These are phyloP conservation scores for Pyrochroa serraticornis DNA, from an alignment of 2,888 invertebrate species.

Conservation along the genomic window DNA sequence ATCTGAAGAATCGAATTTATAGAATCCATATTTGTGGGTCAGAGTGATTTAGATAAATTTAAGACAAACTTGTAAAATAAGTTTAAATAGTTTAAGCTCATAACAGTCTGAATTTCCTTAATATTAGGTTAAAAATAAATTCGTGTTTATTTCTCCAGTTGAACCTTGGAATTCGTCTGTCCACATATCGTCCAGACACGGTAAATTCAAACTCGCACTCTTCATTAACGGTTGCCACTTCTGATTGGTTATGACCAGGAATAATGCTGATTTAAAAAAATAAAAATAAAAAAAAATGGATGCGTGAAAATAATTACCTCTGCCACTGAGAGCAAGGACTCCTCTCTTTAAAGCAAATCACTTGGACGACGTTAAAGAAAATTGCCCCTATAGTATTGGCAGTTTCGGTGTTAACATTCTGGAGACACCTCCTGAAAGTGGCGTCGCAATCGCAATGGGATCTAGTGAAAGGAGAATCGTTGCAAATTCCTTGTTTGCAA, in stretches of 20 bases:
- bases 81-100: slow-evolving; percentile 42
- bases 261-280: slow-evolving; percentile 15
- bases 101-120: slow-evolving; percentile 37
- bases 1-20: too few species aligned
- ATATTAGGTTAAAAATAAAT: slow-evolving; percentile 34
- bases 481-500: slow-evolving; percentile 70
- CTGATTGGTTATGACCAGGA: background rate
- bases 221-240: background rate
- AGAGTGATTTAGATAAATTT: slow-evolving; percentile 37
- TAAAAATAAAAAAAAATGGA: slow-evolving; percentile 29
- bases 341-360: slow-evolving; percentile 73
- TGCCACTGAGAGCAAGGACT: slow-evolving; percentile 69
- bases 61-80: slow-evolving; percentile 50
- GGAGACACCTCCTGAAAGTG: slow-evolving; percentile 71
- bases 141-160: slow-evolving; percentile 32
- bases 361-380: slow-evolving; percentile 76
- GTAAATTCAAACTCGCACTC: slow-evolving; percentile 10
- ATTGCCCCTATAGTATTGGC: slow-evolving; percentile 74
- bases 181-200: slow-evolving; percentile 26
- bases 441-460: slow-evolving; percentile 80
- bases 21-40: too few species aligned
- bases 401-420: slow-evolving; percentile 70
- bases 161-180: slow-evolving; percentile 12
- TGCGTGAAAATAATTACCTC: too few species aligned
- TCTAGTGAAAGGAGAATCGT: slow-evolving; percentile 70